Percentiles rank a stretch among this genome's conserved stretches.
Conservation (phyloP, 2,888 invertebrate species). For the Pomacea canaliculata region DNA sequence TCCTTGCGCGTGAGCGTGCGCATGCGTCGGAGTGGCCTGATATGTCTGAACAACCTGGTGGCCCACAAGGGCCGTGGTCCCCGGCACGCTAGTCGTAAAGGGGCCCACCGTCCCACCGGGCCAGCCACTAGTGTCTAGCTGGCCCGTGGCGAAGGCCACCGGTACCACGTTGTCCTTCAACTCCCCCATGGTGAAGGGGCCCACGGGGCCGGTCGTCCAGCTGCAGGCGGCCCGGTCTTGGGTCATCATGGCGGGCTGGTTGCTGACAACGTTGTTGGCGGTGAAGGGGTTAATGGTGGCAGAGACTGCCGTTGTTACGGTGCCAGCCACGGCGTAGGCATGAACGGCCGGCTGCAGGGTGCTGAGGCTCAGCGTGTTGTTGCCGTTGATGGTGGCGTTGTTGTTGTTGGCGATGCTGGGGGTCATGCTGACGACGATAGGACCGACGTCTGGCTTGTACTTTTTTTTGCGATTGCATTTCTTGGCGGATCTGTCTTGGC, state of each 20-base stretch:
- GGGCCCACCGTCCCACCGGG: not conserved
- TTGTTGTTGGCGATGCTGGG: not conserved
- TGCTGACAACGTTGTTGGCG: slow-evolving; percentile 7
- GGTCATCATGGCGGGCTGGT: slow-evolving; percentile 1
- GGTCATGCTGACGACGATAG: not conserved
- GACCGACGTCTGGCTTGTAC: not conserved
- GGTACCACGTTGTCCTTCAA: slow-evolving; percentile 11
- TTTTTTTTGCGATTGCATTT: not conserved
- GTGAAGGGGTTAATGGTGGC: slow-evolving; percentile 1
- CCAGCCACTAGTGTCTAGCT: slow-evolving; percentile 9
- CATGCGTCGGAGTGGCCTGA: not conserved
- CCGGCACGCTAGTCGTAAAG: slow-evolving; percentile 4
- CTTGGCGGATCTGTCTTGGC: not conserved
- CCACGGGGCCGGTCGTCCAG: slow-evolving; percentile 14
- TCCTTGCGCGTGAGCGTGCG: not conserved
- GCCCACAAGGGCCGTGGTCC: slow-evolving; percentile 14
- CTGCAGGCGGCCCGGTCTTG: slow-evolving; percentile 5
- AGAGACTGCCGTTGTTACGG: not conserved
- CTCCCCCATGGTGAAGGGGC: slow-evolving; percentile 20
- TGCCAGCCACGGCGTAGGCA: slow-evolving; percentile 1
- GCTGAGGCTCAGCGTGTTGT: not conserved
- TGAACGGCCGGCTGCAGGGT: not conserved
- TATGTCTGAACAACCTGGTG: slow-evolving; percentile 19
- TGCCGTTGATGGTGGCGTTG: not conserved
- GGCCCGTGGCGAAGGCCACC: slow-evolving; percentile 3